Evolutionary conservation across 2,797 vertebrate species (phyloP), one percentile per base, ranked within the genome.

Genomic region (Pseudochirops corinnae): DNA sequence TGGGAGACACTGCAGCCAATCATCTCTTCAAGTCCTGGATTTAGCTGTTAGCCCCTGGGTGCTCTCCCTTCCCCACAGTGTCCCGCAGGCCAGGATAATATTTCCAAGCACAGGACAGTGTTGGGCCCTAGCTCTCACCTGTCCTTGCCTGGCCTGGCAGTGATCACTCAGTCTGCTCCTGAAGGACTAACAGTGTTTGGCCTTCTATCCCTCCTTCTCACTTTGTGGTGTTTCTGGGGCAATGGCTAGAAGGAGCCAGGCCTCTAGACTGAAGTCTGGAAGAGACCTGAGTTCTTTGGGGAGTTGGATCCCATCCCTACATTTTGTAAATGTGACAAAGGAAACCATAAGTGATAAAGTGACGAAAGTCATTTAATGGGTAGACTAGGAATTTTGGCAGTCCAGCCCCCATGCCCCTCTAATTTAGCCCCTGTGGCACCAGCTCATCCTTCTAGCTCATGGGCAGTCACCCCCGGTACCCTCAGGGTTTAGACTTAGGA

Each of bases 381-480:
- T 67, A 67, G 62, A 33, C 1, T 4, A n/a, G 62, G 62, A 14
- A 67, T 67, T n/a, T 16, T 33, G n/a, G 62, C 33, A n/a, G 33
- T 14, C 33, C 18, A 74, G n/a, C n/a, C 29, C n/a, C 2, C 1
- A 2, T n/a, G n/a, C 74, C 39, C 74, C 31, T 39, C 18, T 46
- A 46, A 46, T 39, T 16, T 2, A 12, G 33, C 5, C n/a, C 33
- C n/a, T 24, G 2, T 82, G n/a, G 67, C 18, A 82, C 21, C 67
- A 39, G 7, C 67, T 39, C n/a, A 21, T 82, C 18, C 21, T 46
- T 46, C n/a, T 46, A 46, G 39, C 6, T 24, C 18, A 10, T 90
- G 0, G n/a, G n/a, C 0, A 0, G 2, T 82, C 95, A 56, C 0
- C 0, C 55, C 95, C 7, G 28, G 50, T 28, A 82, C 93, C 93